A percentile compares a stretch with the other conserved stretches of the same genome.
phyloP scores from a whole-genome alignment of 2,797 vertebrate genomes.

The Pseudomugil tenellus region DNA sequence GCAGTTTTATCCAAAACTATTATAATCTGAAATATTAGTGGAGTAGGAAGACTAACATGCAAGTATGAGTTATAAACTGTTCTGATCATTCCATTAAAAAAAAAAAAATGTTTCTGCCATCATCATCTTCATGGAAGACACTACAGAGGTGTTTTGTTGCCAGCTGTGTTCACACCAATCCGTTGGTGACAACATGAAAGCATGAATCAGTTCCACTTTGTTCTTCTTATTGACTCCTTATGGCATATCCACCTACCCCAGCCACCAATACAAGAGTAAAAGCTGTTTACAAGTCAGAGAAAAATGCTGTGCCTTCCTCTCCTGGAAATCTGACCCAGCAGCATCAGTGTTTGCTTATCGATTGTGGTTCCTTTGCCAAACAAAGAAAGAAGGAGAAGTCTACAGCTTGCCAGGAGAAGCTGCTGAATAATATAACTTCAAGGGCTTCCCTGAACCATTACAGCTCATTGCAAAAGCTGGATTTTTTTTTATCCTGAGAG shows the following conservation, averaged over 20 bases:
- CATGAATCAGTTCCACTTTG: conserved; percentile 8
- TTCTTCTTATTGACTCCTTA: neutral
- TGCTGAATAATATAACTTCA: conserved; percentile 41
- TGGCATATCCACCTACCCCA: conserved; percentile 2
- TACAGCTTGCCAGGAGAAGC: conserved; percentile 15
- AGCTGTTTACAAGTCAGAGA: conserved; percentile 12
- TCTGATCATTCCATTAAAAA: neutral
- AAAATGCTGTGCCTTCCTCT: conserved; percentile 21
- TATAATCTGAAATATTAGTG: neutral
- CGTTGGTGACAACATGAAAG: no score
- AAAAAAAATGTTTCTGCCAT: no score
- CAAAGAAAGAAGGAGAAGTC: conserved; percentile 17
- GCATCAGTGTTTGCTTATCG: conserved; percentile 36
- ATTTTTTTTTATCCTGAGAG: conserved; percentile 21
- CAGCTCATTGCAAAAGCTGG: neutral
- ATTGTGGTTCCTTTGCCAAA: conserved; percentile 20
- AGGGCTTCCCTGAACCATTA: neutral
- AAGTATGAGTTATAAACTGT: neutral
- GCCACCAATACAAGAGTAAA: neutral
- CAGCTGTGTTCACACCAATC: no score
- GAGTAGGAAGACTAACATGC: neutral
- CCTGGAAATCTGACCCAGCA: conserved; percentile 27
- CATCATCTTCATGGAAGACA: neutral
- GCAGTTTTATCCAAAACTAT: neutral
- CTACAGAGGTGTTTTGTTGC: neutral